Evolutionary conservation across 2,113 vertebrate species (phyloP).

Genomic region (Phrynosoma blainvillii): DNA sequence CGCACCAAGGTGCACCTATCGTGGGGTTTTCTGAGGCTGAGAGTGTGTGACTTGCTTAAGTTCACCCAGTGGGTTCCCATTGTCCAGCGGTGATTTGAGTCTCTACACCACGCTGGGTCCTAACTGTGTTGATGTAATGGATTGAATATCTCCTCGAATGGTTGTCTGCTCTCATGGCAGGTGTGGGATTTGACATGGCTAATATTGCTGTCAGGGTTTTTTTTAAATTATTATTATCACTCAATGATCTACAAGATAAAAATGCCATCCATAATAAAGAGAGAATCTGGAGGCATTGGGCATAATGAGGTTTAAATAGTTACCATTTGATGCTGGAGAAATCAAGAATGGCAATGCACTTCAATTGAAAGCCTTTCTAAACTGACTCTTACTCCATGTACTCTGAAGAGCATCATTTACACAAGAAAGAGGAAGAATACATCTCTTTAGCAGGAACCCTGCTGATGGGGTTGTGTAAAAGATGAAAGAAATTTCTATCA

Average conservation of each 20-base stretch:
- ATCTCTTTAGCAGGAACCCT: not conserved
- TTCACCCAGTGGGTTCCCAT: no score
- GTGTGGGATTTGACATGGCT: slow-evolving; percentile 44
- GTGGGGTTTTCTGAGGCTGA: no score
- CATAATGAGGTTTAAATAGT: not conserved
- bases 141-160: slow-evolving; percentile 56
- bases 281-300: not conserved
- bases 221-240: not conserved
- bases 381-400: not conserved
- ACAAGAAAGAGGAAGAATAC: not conserved
- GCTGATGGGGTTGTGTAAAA: not conserved
- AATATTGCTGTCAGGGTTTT: slow-evolving; percentile 37
- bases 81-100: no score
- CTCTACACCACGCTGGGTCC: no score
- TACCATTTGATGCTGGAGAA: not conserved
- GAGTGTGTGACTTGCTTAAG: no score
- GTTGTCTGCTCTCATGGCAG: slow-evolving; percentile 26
- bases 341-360: not conserved
- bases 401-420: not conserved
- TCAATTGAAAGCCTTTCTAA: not conserved
- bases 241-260: slow-evolving; percentile 51
- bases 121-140: slow-evolving; percentile 63
- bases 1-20: no score
- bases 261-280: slow-evolving; percentile 1
- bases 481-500: not conserved